Evolutionary conservation across 2,797 vertebrate genomes (phyloP), one percentile per base, ranked within the genome.

Genomic region (Helarctos malayanus): DNA sequence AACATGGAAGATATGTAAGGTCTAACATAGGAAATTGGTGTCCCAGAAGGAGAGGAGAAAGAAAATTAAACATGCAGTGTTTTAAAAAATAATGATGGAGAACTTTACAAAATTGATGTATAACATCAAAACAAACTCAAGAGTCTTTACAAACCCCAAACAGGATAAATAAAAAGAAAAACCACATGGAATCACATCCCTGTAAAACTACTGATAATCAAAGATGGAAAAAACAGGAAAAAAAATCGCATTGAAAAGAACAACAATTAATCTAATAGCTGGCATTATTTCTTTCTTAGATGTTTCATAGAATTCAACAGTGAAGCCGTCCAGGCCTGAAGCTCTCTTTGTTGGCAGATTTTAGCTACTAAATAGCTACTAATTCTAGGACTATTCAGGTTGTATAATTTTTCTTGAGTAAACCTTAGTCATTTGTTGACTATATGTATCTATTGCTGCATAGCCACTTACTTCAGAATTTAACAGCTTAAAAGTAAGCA

Each of bases 341-440:
- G 29, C 83, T 79, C 61, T 81, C 73, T 91, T 89, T 84, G 15
- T 80, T 92, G 63, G 56, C 56, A 88, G 49, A 0, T 19, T 76
- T 94, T 96, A 41, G 41, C 41, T 41, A 41, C 41, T 41, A 41
- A 41, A 41, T 63, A 89, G 65, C 32, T 76, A 69, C 38, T 82
- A 56, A 76, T 61, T 78, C 41, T 1, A 49, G 23, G 35, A 63
- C 59, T 69, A 49, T 65, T 75, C 35, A 56, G 8, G n/a, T 56
- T 90, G 32, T 41, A 25, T 91, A 29, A 18, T 49, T 86, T 91
- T 88, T 83, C 54, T 94, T 83, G 59, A 78, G 23, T 88, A 91
- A 84, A 32, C 19, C 63, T 92, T 83, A 25, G 89, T 87, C 69
- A 18, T 87, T 45, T 91, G 75, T 75, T 68, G 84, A 76, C 76